phyloP scores from a whole-genome alignment of 2,113 vertebrate genomes.

The Ctenodactylus gundi region DNA sequence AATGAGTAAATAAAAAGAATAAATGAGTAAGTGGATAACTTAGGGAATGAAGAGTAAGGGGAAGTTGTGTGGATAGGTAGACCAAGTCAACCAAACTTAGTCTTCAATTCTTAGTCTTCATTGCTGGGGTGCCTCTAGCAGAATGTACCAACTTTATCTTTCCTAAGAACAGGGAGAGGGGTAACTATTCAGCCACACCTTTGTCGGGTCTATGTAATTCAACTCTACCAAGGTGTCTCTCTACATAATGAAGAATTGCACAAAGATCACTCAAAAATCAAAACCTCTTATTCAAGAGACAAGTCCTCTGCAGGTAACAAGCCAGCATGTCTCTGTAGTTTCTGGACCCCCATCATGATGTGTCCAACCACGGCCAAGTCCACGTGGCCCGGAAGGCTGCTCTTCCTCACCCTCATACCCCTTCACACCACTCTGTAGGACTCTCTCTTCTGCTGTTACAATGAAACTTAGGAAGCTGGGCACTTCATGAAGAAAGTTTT shows the following conservation, averaged over 20 bases:
- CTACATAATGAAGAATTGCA: neutral
- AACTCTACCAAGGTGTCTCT: neutral
- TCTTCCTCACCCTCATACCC: neutral
- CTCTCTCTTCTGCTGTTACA: neutral
- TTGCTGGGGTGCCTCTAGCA: neutral
- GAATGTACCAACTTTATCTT: neutral
- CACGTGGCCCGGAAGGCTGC: neutral
- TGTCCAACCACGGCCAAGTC: neutral
- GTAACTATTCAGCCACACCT: neutral
- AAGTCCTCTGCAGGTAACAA: rapidly evolving
- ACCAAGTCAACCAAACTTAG: neutral
- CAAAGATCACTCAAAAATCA: neutral
- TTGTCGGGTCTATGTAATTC: neutral
- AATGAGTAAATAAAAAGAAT: neutral
- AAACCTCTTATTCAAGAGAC: neutral
- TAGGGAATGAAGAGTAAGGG: neutral
- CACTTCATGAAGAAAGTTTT: neutral
- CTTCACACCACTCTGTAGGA: too few species aligned
- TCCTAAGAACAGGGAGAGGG: neutral
- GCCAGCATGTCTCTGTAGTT: too few species aligned
- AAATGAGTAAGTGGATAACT: neutral
- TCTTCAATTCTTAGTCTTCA: rapidly evolving
- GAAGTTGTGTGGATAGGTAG: neutral
- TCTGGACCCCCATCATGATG: neutral
- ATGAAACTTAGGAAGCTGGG: neutral